These are phyloP conservation scores for Pardalotus punctatus DNA, from an alignment of 2,113 vertebrate genomes.

Conservation along the genomic window DNA sequence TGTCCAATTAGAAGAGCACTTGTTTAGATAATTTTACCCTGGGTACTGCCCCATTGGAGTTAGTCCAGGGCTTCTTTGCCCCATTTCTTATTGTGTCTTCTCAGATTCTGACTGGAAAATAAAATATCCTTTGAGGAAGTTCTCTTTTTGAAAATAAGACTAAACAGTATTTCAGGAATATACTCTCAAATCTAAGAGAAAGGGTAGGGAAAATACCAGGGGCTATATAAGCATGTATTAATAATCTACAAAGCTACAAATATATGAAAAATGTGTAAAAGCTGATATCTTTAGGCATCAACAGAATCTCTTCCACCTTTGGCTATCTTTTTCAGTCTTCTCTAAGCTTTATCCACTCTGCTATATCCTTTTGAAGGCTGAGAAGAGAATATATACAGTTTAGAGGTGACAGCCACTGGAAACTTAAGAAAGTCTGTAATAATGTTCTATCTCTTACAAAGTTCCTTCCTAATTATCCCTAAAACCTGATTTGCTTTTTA, in stretches of 20 bases:
- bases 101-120: not conserved
- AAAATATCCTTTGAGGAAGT: not conserved
- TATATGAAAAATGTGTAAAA: not conserved
- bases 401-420: not conserved
- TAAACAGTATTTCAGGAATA: not conserved
- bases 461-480: not conserved
- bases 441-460: not conserved
- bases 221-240: not conserved
- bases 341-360: not conserved
- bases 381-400: not conserved
- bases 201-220: not conserved
- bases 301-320: not conserved
- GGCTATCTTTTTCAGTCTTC: not conserved
- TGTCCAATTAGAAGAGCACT: not conserved
- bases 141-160: not conserved
- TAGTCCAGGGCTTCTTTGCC: not conserved
- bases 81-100: not conserved
- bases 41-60: not conserved
- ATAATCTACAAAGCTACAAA: not conserved
- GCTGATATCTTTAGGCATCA: not conserved
- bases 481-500: not conserved
- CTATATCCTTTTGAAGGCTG: not conserved
- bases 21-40: rapidly evolving
- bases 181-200: not conserved
- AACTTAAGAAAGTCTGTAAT: not conserved